These are phyloP conservation scores for Chanos chanos DNA, from an alignment of 2,797 vertebrate genomes.

Conservation along the genomic window DNA sequence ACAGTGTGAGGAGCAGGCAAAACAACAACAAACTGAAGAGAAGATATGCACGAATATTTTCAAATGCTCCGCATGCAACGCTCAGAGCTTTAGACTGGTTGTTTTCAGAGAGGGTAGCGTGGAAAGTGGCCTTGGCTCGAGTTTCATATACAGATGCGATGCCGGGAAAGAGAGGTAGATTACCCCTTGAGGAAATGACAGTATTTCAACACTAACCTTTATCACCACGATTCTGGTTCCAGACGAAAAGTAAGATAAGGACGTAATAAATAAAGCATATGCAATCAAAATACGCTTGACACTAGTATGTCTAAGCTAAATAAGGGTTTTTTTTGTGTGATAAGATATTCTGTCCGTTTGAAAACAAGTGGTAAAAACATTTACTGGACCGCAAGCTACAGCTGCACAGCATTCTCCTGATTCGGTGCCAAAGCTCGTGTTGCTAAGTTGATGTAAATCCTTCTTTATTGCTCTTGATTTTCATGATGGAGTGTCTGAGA, in stretches of 20 bases:
- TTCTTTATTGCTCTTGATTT: conserved; percentile 40
- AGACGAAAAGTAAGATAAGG: conserved; percentile 34
- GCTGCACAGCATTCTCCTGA: too few relatives aligned
- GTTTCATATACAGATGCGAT: conserved; percentile 10
- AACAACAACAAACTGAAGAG: conserved; percentile 52
- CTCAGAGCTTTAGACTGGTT: conserved; percentile 14
- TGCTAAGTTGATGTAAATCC: conserved; percentile 14
- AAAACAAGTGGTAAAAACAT: background rate
- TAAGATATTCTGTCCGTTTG: background rate
- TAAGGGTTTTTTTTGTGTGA: background rate
- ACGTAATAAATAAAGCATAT: conserved; percentile 14
- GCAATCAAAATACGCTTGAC: background rate
- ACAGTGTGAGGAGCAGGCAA: conserved; percentile 50
- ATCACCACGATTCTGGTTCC: conserved; percentile 13
- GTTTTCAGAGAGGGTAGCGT: background rate
- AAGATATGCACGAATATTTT: conserved; percentile 53
- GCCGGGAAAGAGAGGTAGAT: background rate
- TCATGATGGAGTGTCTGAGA: conserved; percentile 39
- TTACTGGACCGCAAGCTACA: conserved; percentile 1
- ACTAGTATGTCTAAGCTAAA: background rate
- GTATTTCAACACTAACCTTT: conserved; percentile 13
- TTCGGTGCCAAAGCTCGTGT: conserved; percentile 14
- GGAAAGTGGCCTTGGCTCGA: background rate
- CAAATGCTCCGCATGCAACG: conserved; percentile 45
- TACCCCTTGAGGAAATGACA: background rate